Evolutionary conservation across 2,113 vertebrate genomes (phyloP), one percentile per base, ranked within the genome.

Genomic region (Takifugu flavidus): DNA sequence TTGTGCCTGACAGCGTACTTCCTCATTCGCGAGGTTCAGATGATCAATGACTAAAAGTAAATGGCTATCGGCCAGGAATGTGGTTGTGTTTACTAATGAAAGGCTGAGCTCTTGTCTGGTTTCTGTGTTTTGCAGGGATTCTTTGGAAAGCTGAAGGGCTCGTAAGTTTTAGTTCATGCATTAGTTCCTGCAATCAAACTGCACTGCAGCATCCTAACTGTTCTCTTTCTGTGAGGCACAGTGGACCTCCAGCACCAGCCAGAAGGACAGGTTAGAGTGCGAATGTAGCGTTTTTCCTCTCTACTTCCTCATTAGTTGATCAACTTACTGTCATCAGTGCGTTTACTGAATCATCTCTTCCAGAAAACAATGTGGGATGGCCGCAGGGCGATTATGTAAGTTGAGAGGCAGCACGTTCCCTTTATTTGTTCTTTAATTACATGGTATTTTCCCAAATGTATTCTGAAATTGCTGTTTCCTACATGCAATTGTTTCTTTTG

Each of bases 351-450:
- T 4, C 29, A 15, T 68, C 8, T 54, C 15, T 78, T 82, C 25
- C 65, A 91, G 89, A 88, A 28, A 70, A 77, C 44, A 87, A 69
- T 53, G 39, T 74, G 12, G 62, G 26, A 3, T 90, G 89, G 88
- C 87, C 87, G 10, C 80, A 81, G 3, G 87, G 84, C 42, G 89
- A 92, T 29, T 89, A 88, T 87, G 91, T 91, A 72, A 90, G 89
- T 87, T 4, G 25, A 25, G 27, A 25, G n/a, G 10, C 49, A 25
- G 25, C 20, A 51, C 7, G 2, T 20, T 12, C 15, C 1, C 13
- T 42, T 55, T 25, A 20, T 43, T 25, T 25, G 1, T 56, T 25
- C 42, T 25, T 42, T 4, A 2, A 14, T 53, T 31, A 8, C 5
- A 7, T 31, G 13, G n/a, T 13, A n/a, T 29, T 4, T 4, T 53